Conservation (phyloP, 2,888 invertebrate species). For the Dorcus parallelipipedus region DNA sequence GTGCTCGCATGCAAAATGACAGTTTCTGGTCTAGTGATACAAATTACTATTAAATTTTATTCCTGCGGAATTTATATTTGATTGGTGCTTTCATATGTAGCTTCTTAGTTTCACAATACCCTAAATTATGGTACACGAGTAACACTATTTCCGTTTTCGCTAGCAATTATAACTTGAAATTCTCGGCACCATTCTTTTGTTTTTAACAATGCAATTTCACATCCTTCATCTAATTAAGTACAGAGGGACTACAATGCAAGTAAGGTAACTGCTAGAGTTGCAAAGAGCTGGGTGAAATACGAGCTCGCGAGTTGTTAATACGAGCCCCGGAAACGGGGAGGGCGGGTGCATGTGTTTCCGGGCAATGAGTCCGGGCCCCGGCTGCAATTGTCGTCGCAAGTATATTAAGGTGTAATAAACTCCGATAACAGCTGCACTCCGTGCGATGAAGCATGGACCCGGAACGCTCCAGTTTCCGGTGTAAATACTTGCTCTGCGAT, state of each 20-base stretch:
- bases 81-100: too few relatives aligned
- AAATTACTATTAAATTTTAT: too few relatives aligned
- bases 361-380: slow-evolving; percentile 24
- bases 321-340: slow-evolving; percentile 23
- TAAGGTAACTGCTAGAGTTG: not conserved
- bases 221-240: too few relatives aligned
- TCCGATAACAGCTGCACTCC: slow-evolving; percentile 44
- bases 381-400: slow-evolving; percentile 40
- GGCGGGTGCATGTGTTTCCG: slow-evolving; percentile 35
- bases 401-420: slow-evolving; percentile 45
- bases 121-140: too few relatives aligned
- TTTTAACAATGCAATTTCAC: too few relatives aligned
- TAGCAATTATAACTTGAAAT: too few relatives aligned
- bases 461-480: not conserved
- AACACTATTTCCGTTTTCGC: too few relatives aligned
- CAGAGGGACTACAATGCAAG: not conserved
- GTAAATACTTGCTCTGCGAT: slow-evolving; percentile 1
- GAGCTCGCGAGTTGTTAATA: slow-evolving; percentile 7
- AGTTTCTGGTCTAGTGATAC: too few relatives aligned
- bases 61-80: too few relatives aligned
- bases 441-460: slow-evolving; percentile 39
- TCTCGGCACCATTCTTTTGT: too few relatives aligned
- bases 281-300: slow-evolving; percentile 1
- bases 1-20: too few relatives aligned
- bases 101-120: too few relatives aligned